Evolutionary conservation across 2,888 invertebrate species (phyloP).

Genomic region (Doris montereyensis): DNA sequence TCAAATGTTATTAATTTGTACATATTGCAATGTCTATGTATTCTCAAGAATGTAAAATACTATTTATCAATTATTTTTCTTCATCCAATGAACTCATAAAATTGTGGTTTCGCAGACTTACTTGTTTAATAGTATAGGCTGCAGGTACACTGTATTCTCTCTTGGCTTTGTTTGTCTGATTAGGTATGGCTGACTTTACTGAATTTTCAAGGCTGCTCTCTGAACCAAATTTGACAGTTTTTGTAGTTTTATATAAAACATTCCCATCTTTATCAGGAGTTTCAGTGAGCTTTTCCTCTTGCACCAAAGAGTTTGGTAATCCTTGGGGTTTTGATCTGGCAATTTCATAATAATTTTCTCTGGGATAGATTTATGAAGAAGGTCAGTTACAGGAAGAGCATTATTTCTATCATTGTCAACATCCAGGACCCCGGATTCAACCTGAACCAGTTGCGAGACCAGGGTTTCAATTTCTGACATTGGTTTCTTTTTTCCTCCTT

Average conservation of each 20-base stretch:
- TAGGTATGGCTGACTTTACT: too few relatives aligned
- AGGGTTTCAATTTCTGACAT: background rate
- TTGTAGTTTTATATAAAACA: conserved; percentile 6
- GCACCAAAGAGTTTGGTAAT: background rate
- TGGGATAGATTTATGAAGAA: background rate
- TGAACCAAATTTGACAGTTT: conserved; percentile 1
- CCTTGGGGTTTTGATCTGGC: background rate
- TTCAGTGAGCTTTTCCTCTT: background rate
- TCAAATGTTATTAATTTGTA: too few relatives aligned
- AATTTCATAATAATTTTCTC: conserved; percentile 14
- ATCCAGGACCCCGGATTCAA: too few relatives aligned
- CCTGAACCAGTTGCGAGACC: conserved; percentile 6
- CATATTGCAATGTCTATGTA: too few relatives aligned
- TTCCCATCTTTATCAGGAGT: background rate
- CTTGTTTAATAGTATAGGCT: too few relatives aligned
- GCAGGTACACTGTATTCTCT: too few relatives aligned
- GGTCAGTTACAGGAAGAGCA: background rate
- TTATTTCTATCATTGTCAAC: background rate
- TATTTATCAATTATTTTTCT: too few relatives aligned
- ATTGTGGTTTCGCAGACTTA: too few relatives aligned
- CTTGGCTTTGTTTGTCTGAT: too few relatives aligned
- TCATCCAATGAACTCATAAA: too few relatives aligned
- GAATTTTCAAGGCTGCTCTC: too few relatives aligned
- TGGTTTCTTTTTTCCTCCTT: background rate
- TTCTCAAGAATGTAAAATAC: too few relatives aligned